Percentiles rank a stretch among this genome's conserved stretches.
These are phyloP conservation scores for Sebastes trivittatus DNA, from an alignment of 2,797 vertebrate genomes.

Conservation along the genomic window DNA sequence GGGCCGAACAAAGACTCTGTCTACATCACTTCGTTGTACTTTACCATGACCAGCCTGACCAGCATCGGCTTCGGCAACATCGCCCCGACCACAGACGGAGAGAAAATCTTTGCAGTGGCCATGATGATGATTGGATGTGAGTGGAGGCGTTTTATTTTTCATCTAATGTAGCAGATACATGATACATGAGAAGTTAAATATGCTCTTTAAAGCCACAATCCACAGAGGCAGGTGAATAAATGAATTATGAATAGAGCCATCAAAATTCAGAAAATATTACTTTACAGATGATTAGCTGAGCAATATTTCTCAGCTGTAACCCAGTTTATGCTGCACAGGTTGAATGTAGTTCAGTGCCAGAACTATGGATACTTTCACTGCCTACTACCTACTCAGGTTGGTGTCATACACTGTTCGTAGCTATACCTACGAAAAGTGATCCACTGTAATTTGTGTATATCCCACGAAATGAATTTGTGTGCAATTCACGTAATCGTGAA, in stretches of 20 bases:
- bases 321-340: not conserved
- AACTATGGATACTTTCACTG: not conserved
- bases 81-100: slow-evolving; percentile 95
- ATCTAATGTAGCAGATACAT: slow-evolving; percentile 14
- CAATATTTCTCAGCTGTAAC: not conserved
- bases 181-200: slow-evolving; percentile 42
- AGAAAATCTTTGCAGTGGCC: slow-evolving; percentile 99
- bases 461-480: too few relatives aligned
- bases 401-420: too few relatives aligned
- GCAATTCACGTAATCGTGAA: too few relatives aligned
- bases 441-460: too few relatives aligned
- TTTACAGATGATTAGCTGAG: slow-evolving; percentile 35
- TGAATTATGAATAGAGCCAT: slow-evolving; percentile 48
- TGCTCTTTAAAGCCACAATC: slow-evolving; percentile 53
- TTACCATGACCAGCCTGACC: slow-evolving; percentile 99
- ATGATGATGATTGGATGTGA: slow-evolving; percentile 99
- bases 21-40: slow-evolving; percentile 98
- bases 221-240: slow-evolving; percentile 29
- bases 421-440: too few relatives aligned
- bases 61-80: slow-evolving; percentile 99
- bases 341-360: not conserved
- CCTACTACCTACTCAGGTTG: not conserved
- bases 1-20: slow-evolving; percentile 97
- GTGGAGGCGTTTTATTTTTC: slow-evolving; percentile 71
- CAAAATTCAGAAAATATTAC: slow-evolving; percentile 15